Evolutionary conservation across 2,113 vertebrate species (phyloP), one percentile per base, ranked within the genome.

Genomic region (Canis aureus): DNA sequence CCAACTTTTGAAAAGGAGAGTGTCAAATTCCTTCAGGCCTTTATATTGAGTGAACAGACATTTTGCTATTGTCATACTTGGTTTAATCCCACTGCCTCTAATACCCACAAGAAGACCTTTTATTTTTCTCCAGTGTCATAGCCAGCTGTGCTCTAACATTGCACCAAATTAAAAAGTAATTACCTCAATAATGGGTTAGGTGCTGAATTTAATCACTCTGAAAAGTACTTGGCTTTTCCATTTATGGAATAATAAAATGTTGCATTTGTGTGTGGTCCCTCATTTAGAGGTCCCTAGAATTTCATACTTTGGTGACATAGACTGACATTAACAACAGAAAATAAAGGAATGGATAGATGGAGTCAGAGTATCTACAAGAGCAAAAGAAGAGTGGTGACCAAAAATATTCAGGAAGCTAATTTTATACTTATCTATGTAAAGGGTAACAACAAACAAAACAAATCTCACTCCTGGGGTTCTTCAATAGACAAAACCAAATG

Each of bases 91-190:
- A 92, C 86, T 91, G 62, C 80, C 90, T 96, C 83, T 92, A 49
- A 92, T 55, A 80, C 12, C 74, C 89, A 73, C 32, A 94, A 97
- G 96, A 51, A 71, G 69, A 76, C n/a, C 2, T 43, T 43, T 43
- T 43, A 55, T 86, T 83, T 89, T 94, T 49, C 85, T 16, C 90
- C 51, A 74, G 38, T 80, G 89, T 95, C 87, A 95, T 32, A 79
- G 84, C 81, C 92, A 96, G 87, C 97, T 97, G 93, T 96, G 97
- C n/a, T 67, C 69, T 89, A 97, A 96, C 94, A 97, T 97, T 94
- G 97, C 88, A 96, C 94, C 64, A 97, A 98, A 97, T 97, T 97
- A 95, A 97, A 97, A 97, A 97, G 74, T 97, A 96, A 98, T 98
- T 97, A 97, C 84, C 64, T 97, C 95, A 89, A 89, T 97, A 97